These are phyloP conservation scores for Seira ritae DNA, from an alignment of 2,888 invertebrate genomes.

Conservation along the genomic window DNA sequence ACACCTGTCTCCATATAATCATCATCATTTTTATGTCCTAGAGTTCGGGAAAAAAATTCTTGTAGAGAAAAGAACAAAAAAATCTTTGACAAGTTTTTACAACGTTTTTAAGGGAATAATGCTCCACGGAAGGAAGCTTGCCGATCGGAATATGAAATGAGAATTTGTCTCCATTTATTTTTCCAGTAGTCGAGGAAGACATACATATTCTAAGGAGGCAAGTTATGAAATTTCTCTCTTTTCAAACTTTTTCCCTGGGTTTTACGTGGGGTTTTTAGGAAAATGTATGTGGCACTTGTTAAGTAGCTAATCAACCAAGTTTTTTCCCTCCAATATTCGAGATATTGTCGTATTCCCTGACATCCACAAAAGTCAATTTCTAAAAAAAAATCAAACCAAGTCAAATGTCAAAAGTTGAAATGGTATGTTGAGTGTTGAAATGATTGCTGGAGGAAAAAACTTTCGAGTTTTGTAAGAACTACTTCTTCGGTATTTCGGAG, in stretches of 20 bases:
- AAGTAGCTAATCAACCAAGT: slow-evolving; percentile 19
- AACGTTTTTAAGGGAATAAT: slow-evolving; percentile 32
- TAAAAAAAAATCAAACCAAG: slow-evolving; percentile 12
- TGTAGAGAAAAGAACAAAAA: slow-evolving; percentile 29
- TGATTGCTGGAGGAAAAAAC: neutral
- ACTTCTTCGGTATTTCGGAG: neutral
- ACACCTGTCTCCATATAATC: slow-evolving; percentile 47
- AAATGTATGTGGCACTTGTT: slow-evolving; percentile 6
- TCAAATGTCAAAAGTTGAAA: slow-evolving; percentile 21
- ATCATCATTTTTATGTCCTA: neutral
- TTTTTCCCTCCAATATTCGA: neutral
- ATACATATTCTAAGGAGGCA: slow-evolving; percentile 14
- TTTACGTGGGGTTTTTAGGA: neutral
- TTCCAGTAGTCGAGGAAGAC: neutral
- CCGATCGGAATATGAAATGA: slow-evolving; percentile 63
- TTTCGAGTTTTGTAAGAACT: neutral
- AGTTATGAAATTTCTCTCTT: neutral
- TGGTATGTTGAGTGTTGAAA: neutral
- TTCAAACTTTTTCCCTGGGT: neutral
- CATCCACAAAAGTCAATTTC: slow-evolving; percentile 8
- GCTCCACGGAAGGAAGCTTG: slow-evolving; percentile 39
- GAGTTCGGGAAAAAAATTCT: slow-evolving; percentile 3
- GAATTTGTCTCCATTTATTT: slow-evolving; percentile 31
- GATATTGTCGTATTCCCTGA: neutral
- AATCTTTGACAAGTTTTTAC: slow-evolving; percentile 57